phyloP scores from a whole-genome alignment of 2,888 invertebrate species.

The Drosophila emarginata region DNA sequence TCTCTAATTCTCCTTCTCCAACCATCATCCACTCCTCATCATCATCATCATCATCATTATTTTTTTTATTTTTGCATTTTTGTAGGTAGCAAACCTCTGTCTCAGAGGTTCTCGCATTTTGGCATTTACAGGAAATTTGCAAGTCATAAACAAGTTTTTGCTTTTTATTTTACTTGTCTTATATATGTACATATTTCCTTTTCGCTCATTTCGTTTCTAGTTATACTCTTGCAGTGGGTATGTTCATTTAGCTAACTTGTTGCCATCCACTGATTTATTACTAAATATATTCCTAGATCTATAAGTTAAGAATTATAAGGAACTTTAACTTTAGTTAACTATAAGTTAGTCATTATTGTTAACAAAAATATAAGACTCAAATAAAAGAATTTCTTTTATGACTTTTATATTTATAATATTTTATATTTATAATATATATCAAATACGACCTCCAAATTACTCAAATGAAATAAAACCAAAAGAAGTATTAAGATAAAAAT shows the following conservation, averaged over 20 bases:
- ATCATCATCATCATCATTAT: constrained; percentile 21
- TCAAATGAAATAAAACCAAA: too few species aligned
- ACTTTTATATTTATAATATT: too few species aligned
- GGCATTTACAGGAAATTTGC: constrained; percentile 70
- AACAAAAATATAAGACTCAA: too few species aligned
- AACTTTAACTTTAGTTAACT: too few species aligned
- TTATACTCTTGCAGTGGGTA: background rate
- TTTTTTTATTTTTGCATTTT: constrained; percentile 28
- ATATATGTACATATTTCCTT: constrained; percentile 13
- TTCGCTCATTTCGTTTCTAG: constrained; percentile 27
- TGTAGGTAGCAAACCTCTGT: constrained; percentile 21
- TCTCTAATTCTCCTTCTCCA: background rate
- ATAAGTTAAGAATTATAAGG: too few species aligned
- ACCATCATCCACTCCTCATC: constrained; percentile 13
- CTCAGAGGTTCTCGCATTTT: constrained; percentile 30
- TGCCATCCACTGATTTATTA: too few species aligned
- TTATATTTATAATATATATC: too few species aligned
- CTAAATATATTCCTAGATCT: too few species aligned
- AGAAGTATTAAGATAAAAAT: too few species aligned
- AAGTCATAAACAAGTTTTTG: constrained; percentile 79
- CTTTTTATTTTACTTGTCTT: constrained; percentile 63
- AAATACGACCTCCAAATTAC: too few species aligned
- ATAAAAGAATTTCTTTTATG: too few species aligned
- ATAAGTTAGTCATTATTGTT: too few species aligned
- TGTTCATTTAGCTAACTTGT: background rate